Evolutionary conservation across 2,888 invertebrate genomes (phyloP), one percentile per base, ranked within the genome.

Genomic region (Diaperis boleti): DNA sequence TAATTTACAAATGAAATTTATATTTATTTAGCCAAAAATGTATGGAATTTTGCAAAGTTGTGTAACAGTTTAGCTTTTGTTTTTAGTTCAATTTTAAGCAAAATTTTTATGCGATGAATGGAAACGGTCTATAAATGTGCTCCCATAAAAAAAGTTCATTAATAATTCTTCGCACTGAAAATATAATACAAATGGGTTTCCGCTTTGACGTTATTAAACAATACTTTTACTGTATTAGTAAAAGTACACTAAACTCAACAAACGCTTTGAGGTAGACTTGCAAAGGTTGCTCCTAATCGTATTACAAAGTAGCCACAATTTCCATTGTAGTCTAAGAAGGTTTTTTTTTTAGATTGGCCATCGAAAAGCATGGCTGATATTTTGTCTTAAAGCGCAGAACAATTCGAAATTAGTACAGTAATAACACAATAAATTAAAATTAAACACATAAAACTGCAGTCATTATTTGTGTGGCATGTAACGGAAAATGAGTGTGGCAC

Each of bases 201-300:
- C 13, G 37, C 52, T 52, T 52, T 52, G 39, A 37, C 7, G 20
- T 52, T 39, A 49, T 45, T 29, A 14, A 26, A 22, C 33, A 39
- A 52, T 52, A 22, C 52, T 52, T 37, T n/a, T 22, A 15, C 41
- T 29, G 13, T 42, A 55, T 55, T 42, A 55, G 31, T 29, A n/a
- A 20, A 55, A 42, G 42, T 42, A 31, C 10, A 55, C 14, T 26
- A 13, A 55, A 42, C 11, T 55, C 55, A 11, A 26, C 42, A 50
- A 35, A 18, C 13, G 52, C 15, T 13, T 22, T 22, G 26, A 35
- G 39, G 20, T 26, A 13, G 39, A 50, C 50, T 37, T 54, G 22
- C 18, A 54, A 7, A 54, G 22, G 17, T 33, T 26, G 20, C n/a
- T n/a, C 26, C 13, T 55, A 55, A 55, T 55, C 55, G 11, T 55